Evolutionary conservation across 2,797 vertebrate genomes (phyloP).

Genomic region (Propithecus deckenii): DNA sequence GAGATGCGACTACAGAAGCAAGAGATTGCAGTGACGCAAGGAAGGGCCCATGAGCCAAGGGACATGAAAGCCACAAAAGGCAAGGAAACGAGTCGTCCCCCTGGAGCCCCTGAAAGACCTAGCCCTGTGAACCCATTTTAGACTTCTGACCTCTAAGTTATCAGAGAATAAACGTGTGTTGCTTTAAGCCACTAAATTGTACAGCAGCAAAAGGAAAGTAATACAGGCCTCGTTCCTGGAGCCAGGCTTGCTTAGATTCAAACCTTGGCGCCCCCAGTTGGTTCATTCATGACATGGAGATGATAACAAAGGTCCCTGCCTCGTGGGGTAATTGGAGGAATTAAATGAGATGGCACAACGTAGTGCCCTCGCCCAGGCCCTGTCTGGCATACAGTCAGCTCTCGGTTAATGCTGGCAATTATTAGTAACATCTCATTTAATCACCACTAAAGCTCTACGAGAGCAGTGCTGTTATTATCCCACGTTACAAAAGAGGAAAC

Average conservation of each 20-base stretch:
- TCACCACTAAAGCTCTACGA: neutral
- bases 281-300: neutral
- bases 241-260: neutral
- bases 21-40: rapidly evolving
- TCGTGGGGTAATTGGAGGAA: neutral
- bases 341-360: neutral
- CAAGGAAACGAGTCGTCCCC: neutral
- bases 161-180: neutral
- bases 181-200: neutral
- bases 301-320: neutral
- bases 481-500: neutral
- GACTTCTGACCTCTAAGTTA: neutral
- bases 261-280: neutral
- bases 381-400: neutral
- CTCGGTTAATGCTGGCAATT: neutral
- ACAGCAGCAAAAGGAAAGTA: neutral
- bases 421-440: neutral
- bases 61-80: neutral
- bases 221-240: neutral
- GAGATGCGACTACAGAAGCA: neutral
- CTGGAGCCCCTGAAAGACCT: neutral
- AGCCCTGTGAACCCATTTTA: neutral
- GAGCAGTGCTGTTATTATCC: neutral
- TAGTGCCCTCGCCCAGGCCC: neutral
- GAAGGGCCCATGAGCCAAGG: neutral